Base-by-base conservation (phyloP, 2,113 vertebrate genomes). In the Lepisosteus oculatus region DNA sequence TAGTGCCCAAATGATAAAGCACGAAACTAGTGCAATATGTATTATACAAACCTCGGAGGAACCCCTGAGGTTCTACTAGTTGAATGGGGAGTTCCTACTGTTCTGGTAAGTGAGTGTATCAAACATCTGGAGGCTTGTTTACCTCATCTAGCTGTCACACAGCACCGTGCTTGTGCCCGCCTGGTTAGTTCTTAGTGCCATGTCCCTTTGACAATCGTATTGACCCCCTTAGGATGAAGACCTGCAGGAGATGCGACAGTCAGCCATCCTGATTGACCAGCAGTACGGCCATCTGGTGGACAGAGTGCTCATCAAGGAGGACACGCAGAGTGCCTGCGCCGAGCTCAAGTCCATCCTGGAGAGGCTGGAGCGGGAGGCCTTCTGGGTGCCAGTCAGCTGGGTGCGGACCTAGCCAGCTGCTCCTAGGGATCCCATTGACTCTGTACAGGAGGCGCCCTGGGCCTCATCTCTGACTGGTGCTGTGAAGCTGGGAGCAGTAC, bases 351-450 rank as follows among this genome's bases (percentile, higher is more conserved):
- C 41, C 3, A 77, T 95, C 29, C 71, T 98, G 63, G 95, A 96
- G 75, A 90, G 86, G 74, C 83, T 96, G 55, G 91, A 85, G 77
- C 90, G 72, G 71, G 95, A 95, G 76, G 79, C 89, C 0, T 92
- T 94, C 76, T 98, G 96, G 96, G 94, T 98, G 65, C 96, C 96
- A 45, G 76, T 93, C 64, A 89, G 55, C 81, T 98, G 96, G 96
- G 85, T 95, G 61, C 91, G 92, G 77, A 89, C 85, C 78, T 95
- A 88, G 83, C 45, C 62, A 8, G 13, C 47, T 51, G 47, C 47
- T 51, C 8, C 47, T 9, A 51, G 5, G 5, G 8, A 6, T 9
- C 56, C 11, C 56, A 59, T 12, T 13, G 3, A n/a, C 3, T 59
- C 14, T 59, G 56, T 59, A 59, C 14, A 59, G 56, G 14, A 59